Base-by-base conservation (phyloP, 2,888 invertebrate genomes). In the Leptothorax acervorum region DNA sequence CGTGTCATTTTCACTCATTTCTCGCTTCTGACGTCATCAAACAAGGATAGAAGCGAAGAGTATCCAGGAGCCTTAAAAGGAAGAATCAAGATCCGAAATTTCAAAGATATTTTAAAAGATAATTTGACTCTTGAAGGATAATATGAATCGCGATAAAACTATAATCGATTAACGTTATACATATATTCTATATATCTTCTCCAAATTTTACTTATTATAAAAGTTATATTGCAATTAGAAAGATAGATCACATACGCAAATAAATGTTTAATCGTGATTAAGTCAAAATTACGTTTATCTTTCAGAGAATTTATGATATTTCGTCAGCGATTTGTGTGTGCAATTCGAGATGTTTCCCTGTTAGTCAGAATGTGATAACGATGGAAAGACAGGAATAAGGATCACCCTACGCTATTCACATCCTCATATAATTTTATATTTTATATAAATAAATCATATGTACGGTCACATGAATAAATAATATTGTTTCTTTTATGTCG, bases 281-380 rank as follows among this genome's bases (percentile, higher is more conserved):
- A 55, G 15, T 53, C 2, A 35, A 23, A 48, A 0, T 76, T 39
- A 23, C 11, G 23, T 18, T 51, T 66, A 63, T 28, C 35, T 51
- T 51, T 65, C 9, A 75, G 18, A 35, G 9, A 48, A 66, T 66
- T 65, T 51, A 39, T 75, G 23, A 62, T 62, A 23, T 66, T 65
- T 53, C 11, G 2, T 39, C 9, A 35, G 51, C 11, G 9, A 75
- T 66, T 76, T 28, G 23, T 23, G 23, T 23, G 23, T 23, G 28
- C 18, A 18, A 63, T 63, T 75, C 48, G 48, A 75, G 51, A 76
- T 66, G 28, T 66, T 66, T 18, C 66, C 18, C 3, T 51, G 2
- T 48, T 51, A 65, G 3, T 63, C 28, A 51, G 18, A 51, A 53
- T 18, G 23, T 39, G 51, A 76, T 18, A 62, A 39, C 1, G 65